These are phyloP conservation scores for Polymixis lichenea DNA, from an alignment of 2,888 invertebrate species.

Conservation along the genomic window DNA sequence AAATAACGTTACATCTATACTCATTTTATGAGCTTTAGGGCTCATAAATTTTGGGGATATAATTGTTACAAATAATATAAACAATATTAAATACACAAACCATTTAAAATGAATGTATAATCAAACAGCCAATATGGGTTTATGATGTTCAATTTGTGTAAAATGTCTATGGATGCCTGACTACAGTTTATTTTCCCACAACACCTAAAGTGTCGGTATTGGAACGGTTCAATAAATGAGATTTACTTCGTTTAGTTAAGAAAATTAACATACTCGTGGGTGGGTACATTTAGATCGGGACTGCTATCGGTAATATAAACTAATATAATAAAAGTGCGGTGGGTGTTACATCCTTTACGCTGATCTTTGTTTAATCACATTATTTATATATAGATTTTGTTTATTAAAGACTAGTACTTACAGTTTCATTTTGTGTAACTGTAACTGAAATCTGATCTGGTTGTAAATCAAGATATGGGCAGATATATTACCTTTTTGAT, in stretches of 20 bases:
- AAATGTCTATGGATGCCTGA: constrained; percentile 65
- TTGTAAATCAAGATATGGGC: not conserved
- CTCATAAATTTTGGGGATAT: constrained; percentile 57
- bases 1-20: constrained; percentile 55
- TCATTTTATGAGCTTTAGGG: constrained; percentile 59
- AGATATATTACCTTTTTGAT: not conserved
- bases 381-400: constrained; percentile 5
- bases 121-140: constrained; percentile 71
- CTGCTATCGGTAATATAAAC: constrained; percentile 54
- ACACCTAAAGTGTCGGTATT: constrained; percentile 77
- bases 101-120: constrained; percentile 72
- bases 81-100: constrained; percentile 74
- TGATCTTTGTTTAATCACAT: constrained; percentile 24
- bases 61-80: constrained; percentile 69
- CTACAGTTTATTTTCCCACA: constrained; percentile 79
- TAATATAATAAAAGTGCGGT: constrained; percentile 55
- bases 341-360: constrained; percentile 47
- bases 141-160: constrained; percentile 66
- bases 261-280: constrained; percentile 80
- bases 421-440: not conserved
- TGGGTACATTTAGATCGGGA: constrained; percentile 71
- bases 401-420: not conserved
- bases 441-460: not conserved
- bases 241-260: constrained; percentile 79
- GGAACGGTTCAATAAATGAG: constrained; percentile 78